Percentiles rank a stretch among this genome's conserved stretches.
These are phyloP conservation scores for Rhagoletis pomonella DNA, from an alignment of 1,140 invertebrate species.

Conservation along the genomic window DNA sequence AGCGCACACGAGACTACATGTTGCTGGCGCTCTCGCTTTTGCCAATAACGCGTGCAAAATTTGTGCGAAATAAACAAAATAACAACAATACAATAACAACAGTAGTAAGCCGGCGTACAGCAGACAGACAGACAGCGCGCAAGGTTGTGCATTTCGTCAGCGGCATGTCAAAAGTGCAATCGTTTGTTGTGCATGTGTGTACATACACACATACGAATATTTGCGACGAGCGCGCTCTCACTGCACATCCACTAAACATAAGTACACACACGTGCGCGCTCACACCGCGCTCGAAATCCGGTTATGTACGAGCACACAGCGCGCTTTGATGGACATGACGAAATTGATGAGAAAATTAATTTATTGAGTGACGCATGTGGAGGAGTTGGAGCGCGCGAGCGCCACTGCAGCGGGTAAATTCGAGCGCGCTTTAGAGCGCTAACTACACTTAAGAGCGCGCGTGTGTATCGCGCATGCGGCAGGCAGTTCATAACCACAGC, in stretches of 20 bases:
- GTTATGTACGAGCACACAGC: neutral
- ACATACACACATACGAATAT: neutral
- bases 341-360: neutral
- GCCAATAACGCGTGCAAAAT: slow-evolving; percentile 27
- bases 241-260: neutral
- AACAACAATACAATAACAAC: slow-evolving; percentile 7
- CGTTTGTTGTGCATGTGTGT: neutral
- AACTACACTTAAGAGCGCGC: neutral
- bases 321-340: neutral
- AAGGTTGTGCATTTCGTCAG: slow-evolving; percentile 51
- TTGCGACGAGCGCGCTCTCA: neutral
- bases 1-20: neutral
- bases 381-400: neutral
- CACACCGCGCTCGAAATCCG: neutral
- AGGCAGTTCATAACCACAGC: neutral
- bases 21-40: neutral
- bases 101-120: neutral
- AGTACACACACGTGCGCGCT: neutral
- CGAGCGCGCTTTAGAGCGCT: neutral
- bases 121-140: slow-evolving; percentile 32
- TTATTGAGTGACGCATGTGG: neutral
- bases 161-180: slow-evolving; percentile 42
- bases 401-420: neutral
- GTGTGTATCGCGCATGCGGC: neutral
- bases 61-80: slow-evolving; percentile 21